Base-by-base conservation (phyloP, 1,140 invertebrate species). In the Agraylea sexmaculata region DNA sequence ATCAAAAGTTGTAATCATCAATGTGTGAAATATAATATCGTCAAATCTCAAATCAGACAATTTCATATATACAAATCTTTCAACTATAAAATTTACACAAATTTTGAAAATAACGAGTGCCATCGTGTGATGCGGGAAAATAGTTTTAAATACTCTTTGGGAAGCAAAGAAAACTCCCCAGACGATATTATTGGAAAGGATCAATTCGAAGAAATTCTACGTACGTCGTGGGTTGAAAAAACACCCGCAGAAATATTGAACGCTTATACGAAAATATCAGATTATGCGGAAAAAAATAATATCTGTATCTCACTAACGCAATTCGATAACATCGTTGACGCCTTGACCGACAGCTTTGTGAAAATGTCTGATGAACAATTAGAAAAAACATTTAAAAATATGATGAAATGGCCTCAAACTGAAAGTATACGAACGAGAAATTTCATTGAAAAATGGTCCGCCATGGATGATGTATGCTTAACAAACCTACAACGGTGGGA, bases 381-480 rank as follows among this genome's bases (percentile, higher is more conserved):
- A 18, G 18, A 59, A 2, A 42, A 51, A 10, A 40, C 68, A 1
- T 42, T 70, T 18, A 33, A 46, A 4, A 51, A 45, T 30, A 20
- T 73, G 2, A 31, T 27, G 13, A 46, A 56, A 21, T 52, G 59
- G 47, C 70, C 69, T 4, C 23, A 28, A 20, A 54, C 53, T 11
- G 50, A 51, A 11, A 51, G 51, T 1, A 51, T 56, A 4, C 52
- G 52, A 8, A 43, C 47, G 1, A 50, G 45, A 13, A 70, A 70
- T 51, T 70, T 58, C 49, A 57, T 68, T 45, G 64, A 71, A 43
- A 50, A 77, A 2, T 70, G 69, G 59, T 64, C 63, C 30, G 58
- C 55, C n/a, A 43, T 78, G 22, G 70, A 77, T 46, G 58, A 64
- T 15, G 58, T 71, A 29, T 71, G 71, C 40, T 47, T 56, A 16